Conservation (phyloP, 2,113 vertebrate genomes). For the Calypte anna region DNA sequence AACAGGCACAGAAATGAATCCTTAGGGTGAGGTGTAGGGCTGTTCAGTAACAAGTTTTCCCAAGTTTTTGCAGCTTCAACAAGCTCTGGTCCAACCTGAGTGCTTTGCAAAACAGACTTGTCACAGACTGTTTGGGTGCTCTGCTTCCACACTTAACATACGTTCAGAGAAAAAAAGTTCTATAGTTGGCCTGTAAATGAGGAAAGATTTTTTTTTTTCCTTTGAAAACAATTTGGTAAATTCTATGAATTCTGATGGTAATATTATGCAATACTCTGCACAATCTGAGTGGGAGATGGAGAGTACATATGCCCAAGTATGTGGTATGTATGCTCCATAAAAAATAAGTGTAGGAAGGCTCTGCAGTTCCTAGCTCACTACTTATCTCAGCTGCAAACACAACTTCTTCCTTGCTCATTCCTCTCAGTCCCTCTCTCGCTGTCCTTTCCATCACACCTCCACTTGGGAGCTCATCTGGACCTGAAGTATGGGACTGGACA, state of each 20-base stretch:
- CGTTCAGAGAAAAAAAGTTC: background rate
- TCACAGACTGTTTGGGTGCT: background rate
- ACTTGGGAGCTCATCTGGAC: background rate
- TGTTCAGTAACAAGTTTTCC: background rate
- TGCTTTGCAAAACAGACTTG: background rate
- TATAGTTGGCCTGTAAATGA: background rate
- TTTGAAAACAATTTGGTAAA: background rate
- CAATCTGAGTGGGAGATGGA: background rate
- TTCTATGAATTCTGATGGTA: conserved; percentile 25
- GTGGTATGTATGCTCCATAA: background rate
- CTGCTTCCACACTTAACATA: background rate
- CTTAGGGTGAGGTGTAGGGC: background rate
- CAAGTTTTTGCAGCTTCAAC: background rate
- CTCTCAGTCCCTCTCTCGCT: background rate
- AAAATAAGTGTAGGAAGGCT: conserved; percentile 16
- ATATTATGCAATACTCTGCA: background rate
- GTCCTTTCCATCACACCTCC: background rate
- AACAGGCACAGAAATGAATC: background rate
- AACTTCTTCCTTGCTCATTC: background rate
- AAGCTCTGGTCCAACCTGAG: background rate
- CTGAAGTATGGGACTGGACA: background rate
- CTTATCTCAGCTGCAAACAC: background rate
- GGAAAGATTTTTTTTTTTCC: background rate
- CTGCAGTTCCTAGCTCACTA: background rate
- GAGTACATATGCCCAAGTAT: background rate